Base-by-base conservation (phyloP, 1,140 invertebrate species). In the Zaprionus capensis region DNA sequence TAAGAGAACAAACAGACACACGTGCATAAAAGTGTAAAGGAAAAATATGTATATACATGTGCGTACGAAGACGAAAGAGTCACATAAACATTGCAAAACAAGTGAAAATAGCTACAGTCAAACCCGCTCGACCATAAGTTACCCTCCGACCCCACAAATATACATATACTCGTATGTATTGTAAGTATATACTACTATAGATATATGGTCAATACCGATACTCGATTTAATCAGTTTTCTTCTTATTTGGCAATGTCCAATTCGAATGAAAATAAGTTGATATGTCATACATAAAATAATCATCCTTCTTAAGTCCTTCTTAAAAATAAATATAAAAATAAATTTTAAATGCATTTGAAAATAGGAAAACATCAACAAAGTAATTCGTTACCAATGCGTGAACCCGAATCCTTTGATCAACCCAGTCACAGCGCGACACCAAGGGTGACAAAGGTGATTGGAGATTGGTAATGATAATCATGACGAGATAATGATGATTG, bases 281-380 rank as follows among this genome's bases (percentile, higher is more conserved):
- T 5, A 26, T 26, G 24, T 26, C 24, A 26, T 26, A 26, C 24
- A 26, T 26, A 26, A 31, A 31, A 31, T 31, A 31, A 2, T 31
- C 9, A 34, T 11, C 31, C 3, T 3, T 11, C 9, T 11, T 26
- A 26, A 26, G 24, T 5, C 24, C 24, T 26, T 26, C 24, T 26
- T 26, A 26, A 26, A 26, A 26, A 26, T 1, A 26, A 5, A 26
- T 26, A 26, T 26, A 26, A 5, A 26, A 26, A 26, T 26, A 5
- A 34, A 34, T 34, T 34, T 34, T 3, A 34, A 34, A 34, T 34
- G 56, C 59, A 53, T 82, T 86, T 77, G 57, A 87, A 74, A 87
- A 87, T 82, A 87, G 82, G 62, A 58, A 71, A 86, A 87, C 73
- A 87, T 51, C 83, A 71, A 71, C 72, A 69, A 73, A 77, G 70